Evolutionary conservation across 2,888 invertebrate genomes (phyloP), one percentile per base, ranked within the genome.

Genomic region (Helicoverpa assulta): DNA sequence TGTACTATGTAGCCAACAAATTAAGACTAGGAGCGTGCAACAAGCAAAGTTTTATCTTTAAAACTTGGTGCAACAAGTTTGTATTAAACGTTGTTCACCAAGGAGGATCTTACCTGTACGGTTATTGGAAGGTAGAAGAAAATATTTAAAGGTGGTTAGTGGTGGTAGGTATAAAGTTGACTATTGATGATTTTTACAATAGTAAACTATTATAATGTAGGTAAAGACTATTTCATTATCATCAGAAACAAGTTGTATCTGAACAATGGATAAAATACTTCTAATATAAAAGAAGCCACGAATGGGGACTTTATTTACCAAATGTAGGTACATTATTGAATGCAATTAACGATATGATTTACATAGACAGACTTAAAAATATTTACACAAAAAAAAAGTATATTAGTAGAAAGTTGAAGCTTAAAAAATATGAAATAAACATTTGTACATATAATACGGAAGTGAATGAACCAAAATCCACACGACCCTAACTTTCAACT

Each of bases 21-120:
- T 51, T 58, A 29, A 40, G 53, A 21, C 40, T 29, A 33, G 18
- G 10, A 8, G 29, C 26, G 33, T 62, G 19, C 50, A 21, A 60
- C 70, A 43, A 43, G 26, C n/a, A 10, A 54, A 62, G 26, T 72
- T 53, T 14, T n/a, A 57, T 71, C 53, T n/a, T 56, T 52, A 16
- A 33, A 54, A 53, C 37, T 58, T 8, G 3, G 21, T 19, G 57
- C 29, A 21, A 50, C 29, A 57, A 57, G 57, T 72, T 53, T 53
- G 18, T 69, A n/a, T 37, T 16, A 52, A 43, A 47, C 12, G 16
- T 55, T 57, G 18, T 69, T 6, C 52, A 55, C 26, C 1, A n/a
- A 12, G n/a, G 19, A 64, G 33, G 2, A 50, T 21, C 12, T 56
- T 33, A 12, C n/a, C n/a, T n/a, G n/a, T 55, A 8, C 2, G 14